These are phyloP conservation scores for Condylostylus longicornis DNA, from an alignment of 1,140 invertebrate genomes.

Conservation along the genomic window DNA sequence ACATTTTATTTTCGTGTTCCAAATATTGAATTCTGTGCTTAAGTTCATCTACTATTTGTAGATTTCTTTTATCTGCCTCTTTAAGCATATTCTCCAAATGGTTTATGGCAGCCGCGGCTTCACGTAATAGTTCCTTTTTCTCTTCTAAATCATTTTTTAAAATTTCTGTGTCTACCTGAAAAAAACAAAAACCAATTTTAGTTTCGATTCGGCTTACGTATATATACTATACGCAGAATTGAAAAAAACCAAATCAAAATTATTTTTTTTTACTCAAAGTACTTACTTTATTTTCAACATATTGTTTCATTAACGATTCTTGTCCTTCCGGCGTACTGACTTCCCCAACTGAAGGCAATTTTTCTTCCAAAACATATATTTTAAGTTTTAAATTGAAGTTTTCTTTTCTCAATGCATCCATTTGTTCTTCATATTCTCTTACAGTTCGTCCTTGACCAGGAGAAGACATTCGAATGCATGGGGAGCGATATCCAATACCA, in stretches of 20 bases:
- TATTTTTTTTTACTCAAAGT: neutral
- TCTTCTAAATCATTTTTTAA: slow-evolving; percentile 60
- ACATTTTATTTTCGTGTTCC: too few relatives aligned
- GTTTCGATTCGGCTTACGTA: neutral
- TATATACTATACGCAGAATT: too few relatives aligned
- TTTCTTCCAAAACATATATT: slow-evolving; percentile 80
- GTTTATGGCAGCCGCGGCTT: slow-evolving; percentile 65
- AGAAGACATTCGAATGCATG: slow-evolving; percentile 26
- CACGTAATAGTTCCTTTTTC: slow-evolving; percentile 66
- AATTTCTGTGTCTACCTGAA: slow-evolving; percentile 60
- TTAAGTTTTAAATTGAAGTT: slow-evolving; percentile 83
- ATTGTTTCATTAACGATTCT: slow-evolving; percentile 39
- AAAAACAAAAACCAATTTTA: slow-evolving; percentile 8
- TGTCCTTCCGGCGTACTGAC: slow-evolving; percentile 7
- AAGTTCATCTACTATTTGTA: slow-evolving; percentile 20
- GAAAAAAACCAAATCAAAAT: neutral
- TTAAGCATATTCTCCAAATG: slow-evolving; percentile 47
- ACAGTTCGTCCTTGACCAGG: slow-evolving; percentile 50
- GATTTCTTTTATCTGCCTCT: slow-evolving; percentile 17
- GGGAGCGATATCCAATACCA: slow-evolving; percentile 19
- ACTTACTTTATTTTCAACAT: slow-evolving; percentile 60
- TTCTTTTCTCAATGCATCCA: slow-evolving; percentile 69
- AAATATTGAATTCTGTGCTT: slow-evolving; percentile 21
- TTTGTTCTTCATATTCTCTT: slow-evolving; percentile 81
- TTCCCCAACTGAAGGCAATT: slow-evolving; percentile 12